Evolutionary conservation across 1,140 invertebrate genomes (phyloP).

Genomic region (Tribolium madens): DNA sequence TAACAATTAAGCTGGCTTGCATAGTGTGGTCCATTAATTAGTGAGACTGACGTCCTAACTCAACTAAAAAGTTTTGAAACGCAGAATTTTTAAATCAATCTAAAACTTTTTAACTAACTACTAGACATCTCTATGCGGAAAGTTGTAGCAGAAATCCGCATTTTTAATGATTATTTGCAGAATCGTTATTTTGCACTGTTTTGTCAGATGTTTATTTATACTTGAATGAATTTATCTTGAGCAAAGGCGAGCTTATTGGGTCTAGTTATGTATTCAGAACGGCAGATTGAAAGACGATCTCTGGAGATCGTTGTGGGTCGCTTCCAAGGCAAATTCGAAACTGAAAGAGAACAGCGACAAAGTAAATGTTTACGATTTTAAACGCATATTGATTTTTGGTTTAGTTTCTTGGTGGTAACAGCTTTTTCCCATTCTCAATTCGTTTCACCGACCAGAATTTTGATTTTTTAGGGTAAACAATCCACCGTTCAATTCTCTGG

Average conservation of each 20-base stretch:
- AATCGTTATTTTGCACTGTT: not conserved
- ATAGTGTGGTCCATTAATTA: conserved; percentile 48
- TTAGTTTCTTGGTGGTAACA: conserved; percentile 29
- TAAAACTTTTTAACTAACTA: conserved; percentile 25
- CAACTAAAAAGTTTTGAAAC: not conserved
- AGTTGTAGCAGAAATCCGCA: conserved; percentile 5
- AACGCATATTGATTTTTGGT: conserved; percentile 37
- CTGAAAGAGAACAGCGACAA: conserved; percentile 44
- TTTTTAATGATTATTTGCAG: not conserved
- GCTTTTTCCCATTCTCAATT: conserved; percentile 15
- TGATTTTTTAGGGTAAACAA: conserved; percentile 17
- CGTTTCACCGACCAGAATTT: not conserved
- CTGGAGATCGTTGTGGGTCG: conserved; percentile 49
- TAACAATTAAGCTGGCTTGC: conserved; percentile 47
- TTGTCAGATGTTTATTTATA: conserved; percentile 8
- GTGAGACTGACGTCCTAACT: conserved; percentile 27
- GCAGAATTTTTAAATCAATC: conserved; percentile 29
- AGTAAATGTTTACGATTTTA: conserved; percentile 39
- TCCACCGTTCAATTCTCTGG: not conserved
- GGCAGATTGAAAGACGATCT: conserved; percentile 58
- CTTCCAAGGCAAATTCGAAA: conserved; percentile 41
- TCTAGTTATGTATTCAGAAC: conserved; percentile 61
- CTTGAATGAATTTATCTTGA: conserved; percentile 53
- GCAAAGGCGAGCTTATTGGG: conserved; percentile 59
- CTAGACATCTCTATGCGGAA: not conserved